These are phyloP conservation scores for Mixornis gularis DNA, from an alignment of 2,113 vertebrate genomes.

Conservation along the genomic window DNA sequence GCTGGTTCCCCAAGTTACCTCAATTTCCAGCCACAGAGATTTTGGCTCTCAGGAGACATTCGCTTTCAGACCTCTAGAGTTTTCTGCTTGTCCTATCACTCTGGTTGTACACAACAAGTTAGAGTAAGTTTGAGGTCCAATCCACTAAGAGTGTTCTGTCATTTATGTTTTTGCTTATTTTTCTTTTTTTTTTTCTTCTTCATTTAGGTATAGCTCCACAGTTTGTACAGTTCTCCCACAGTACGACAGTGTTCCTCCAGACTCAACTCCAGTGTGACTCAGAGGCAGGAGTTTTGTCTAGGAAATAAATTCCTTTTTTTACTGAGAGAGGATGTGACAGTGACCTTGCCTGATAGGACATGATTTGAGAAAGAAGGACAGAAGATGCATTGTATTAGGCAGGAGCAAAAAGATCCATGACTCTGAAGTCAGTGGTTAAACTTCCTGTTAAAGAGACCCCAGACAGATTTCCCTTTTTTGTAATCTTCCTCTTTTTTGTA, in stretches of 20 bases:
- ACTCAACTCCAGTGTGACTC: neutral
- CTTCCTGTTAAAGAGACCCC: neutral
- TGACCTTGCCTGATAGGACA: neutral
- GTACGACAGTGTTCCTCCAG: neutral
- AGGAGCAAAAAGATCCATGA: neutral
- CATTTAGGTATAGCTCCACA: neutral
- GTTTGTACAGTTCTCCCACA: neutral
- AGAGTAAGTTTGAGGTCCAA: neutral
- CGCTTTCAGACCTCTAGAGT: neutral
- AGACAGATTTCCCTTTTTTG: neutral
- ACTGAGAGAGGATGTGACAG: neutral
- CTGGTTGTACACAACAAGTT: neutral
- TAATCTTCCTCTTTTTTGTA: neutral
- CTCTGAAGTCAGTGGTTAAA: neutral
- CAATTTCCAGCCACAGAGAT: neutral
- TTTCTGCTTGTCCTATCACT: neutral
- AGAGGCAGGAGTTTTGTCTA: neutral
- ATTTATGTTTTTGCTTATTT: neutral
- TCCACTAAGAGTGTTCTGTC: neutral
- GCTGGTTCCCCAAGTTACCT: neutral
- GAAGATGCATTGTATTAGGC: neutral
- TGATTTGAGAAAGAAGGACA: neutral
- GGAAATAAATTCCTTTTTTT: neutral
- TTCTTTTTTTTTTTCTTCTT: no score
- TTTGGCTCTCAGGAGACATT: rapidly evolving